Percentiles rank a stretch among this genome's conserved stretches.
phyloP scores from a whole-genome alignment of 2,888 invertebrate genomes.

The Noctua janthina region DNA sequence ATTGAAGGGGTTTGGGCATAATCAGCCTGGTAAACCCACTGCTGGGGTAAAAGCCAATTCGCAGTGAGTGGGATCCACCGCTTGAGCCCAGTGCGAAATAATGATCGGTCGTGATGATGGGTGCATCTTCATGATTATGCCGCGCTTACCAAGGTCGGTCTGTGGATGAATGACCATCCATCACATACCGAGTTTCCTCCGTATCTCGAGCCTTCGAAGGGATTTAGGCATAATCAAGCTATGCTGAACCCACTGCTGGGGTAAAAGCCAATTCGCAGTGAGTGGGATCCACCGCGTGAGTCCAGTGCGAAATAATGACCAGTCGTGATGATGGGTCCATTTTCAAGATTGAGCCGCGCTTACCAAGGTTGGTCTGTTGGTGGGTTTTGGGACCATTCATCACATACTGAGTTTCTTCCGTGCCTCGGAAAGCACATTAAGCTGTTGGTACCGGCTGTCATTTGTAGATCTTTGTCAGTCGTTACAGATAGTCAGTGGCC shows the following conservation, averaged over 20 bases:
- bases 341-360: not conserved
- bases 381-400: not conserved
- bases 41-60: not conserved
- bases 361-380: not conserved
- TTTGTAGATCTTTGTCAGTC: not conserved
- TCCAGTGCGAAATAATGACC: not conserved
- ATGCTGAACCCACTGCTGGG: not conserved
- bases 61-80: not conserved
- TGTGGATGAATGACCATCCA: not conserved
- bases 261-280: not conserved
- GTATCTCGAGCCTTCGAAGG: not conserved
- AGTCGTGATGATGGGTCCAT: not conserved
- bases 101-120: not conserved
- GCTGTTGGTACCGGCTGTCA: not conserved
- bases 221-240: not conserved
- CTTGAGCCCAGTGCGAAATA: not conserved
- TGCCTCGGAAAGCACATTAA: not conserved
- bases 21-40: not conserved
- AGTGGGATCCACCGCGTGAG: not conserved
- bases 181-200: not conserved
- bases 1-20: not conserved
- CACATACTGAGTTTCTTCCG: not conserved
- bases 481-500: no score
- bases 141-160: not conserved
- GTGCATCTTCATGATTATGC: not conserved